Conservation (phyloP, 2,888 invertebrate genomes). For the Altica lythri region DNA sequence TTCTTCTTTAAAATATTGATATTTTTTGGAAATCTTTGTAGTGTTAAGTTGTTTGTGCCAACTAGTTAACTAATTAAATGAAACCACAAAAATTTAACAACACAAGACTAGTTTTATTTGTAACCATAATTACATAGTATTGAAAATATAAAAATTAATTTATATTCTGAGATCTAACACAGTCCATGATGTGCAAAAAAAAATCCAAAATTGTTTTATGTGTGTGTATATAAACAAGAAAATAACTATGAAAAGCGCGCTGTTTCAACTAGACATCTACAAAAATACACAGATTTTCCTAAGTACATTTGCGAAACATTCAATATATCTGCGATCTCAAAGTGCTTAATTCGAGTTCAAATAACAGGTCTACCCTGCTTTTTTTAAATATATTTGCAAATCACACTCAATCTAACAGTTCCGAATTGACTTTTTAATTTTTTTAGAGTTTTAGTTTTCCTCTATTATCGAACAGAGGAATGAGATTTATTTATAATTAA, state of each 20-base stretch:
- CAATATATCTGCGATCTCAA: constrained; percentile 21
- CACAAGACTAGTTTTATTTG: constrained; percentile 52
- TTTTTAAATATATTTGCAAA: too few species aligned
- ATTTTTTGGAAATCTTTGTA: too few species aligned
- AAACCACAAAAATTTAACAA: constrained; percentile 48
- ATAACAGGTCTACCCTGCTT: too few species aligned
- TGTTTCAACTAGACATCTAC: constrained; percentile 47
- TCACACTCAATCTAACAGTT: constrained; percentile 41
- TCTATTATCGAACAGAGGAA: not conserved
- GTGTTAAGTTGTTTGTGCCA: too few species aligned
- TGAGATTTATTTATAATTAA: not conserved
- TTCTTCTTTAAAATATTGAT: too few species aligned
- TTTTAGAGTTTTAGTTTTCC: too few species aligned
- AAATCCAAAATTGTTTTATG: constrained; percentile 16
- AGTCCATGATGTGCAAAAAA: constrained; percentile 37
- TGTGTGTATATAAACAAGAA: constrained; percentile 21
- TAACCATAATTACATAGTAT: constrained; percentile 46
- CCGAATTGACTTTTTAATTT: constrained; percentile 10
- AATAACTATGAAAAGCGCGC: constrained; percentile 29
- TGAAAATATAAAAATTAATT: constrained; percentile 42
- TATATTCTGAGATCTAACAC: constrained; percentile 36
- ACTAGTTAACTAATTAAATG: too few species aligned
- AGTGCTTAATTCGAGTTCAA: too few species aligned
- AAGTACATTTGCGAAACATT: constrained; percentile 34
- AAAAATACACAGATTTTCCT: constrained; percentile 52